Evolutionary conservation across 2,113 vertebrate genomes (phyloP).

Genomic region (Scomber japonicus): DNA sequence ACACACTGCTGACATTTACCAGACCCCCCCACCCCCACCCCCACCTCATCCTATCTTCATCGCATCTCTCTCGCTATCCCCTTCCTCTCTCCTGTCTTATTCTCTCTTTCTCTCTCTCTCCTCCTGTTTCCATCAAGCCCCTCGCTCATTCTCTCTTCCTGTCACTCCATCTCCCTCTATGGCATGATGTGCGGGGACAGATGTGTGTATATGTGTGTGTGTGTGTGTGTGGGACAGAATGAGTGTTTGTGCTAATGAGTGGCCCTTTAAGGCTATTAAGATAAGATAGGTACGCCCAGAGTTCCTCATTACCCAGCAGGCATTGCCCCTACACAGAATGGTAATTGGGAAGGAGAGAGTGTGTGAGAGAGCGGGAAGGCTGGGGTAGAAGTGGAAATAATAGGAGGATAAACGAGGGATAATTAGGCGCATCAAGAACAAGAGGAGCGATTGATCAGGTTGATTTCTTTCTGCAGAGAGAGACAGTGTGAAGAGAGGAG

Average conservation of each 20-base stretch:
- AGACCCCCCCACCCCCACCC: slow-evolving; percentile 32
- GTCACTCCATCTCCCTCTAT: slow-evolving; percentile 57
- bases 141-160: slow-evolving; percentile 51
- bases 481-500: slow-evolving; percentile 49
- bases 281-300: slow-evolving; percentile 89
- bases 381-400: slow-evolving; percentile 55
- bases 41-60: slow-evolving; percentile 38
- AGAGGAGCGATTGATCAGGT: slow-evolving; percentile 76
- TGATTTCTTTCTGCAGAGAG: slow-evolving; percentile 84
- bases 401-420: slow-evolving; percentile 81
- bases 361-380: slow-evolving; percentile 17
- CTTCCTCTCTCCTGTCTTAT: slow-evolving; percentile 53
- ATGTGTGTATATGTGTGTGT: slow-evolving; percentile 35
- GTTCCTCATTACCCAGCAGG: slow-evolving; percentile 88
- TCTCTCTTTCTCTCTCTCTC: slow-evolving; percentile 53
- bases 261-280: slow-evolving; percentile 89
- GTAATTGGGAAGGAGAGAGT: slow-evolving; percentile 85
- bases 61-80: slow-evolving; percentile 29
- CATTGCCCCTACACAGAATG: slow-evolving; percentile 86
- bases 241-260: slow-evolving; percentile 85
- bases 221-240: slow-evolving; percentile 47
- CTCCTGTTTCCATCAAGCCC: slow-evolving; percentile 33
- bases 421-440: slow-evolving; percentile 88
- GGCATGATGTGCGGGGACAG: slow-evolving; percentile 57
- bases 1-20: slow-evolving; percentile 83